Evolutionary conservation across 2,888 invertebrate species (phyloP).

Genomic region (Zelleria hepariella): DNA sequence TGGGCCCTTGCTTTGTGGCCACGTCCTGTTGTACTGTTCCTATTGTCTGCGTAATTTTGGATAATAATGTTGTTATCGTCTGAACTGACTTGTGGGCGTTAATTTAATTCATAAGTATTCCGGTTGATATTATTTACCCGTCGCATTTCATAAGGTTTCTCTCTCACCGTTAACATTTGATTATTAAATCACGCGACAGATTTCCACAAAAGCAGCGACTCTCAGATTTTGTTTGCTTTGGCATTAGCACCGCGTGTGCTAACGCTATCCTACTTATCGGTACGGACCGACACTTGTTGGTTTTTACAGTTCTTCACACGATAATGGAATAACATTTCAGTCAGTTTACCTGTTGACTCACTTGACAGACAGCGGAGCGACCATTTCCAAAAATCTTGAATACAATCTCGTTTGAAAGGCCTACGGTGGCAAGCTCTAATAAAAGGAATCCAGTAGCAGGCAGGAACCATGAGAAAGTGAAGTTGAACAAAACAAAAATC

Average conservation of each 20-base stretch:
- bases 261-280: constrained; percentile 60
- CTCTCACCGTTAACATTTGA: constrained; percentile 59
- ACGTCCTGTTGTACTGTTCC: background rate
- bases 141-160: constrained; percentile 6
- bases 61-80: background rate
- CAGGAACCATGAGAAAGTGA: constrained; percentile 58
- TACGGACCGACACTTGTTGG: constrained; percentile 36
- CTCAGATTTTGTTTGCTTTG: constrained; percentile 45
- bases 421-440: background rate
- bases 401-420: background rate
- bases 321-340: constrained; percentile 40
- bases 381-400: background rate
- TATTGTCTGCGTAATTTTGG: background rate
- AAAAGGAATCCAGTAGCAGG: constrained; percentile 55
- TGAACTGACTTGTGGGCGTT: background rate
- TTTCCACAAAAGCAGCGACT: constrained; percentile 30
- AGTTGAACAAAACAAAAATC: constrained; percentile 36
- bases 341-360: constrained; percentile 25
- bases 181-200: constrained; percentile 63
- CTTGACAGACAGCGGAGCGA: constrained; percentile 12
- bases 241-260: constrained; percentile 47
- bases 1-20: no score
- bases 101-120: background rate
- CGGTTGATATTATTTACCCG: background rate
- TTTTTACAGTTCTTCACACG: constrained; percentile 46